Conservation (phyloP, 2,113 vertebrate species). For the Morone saxatilis region DNA sequence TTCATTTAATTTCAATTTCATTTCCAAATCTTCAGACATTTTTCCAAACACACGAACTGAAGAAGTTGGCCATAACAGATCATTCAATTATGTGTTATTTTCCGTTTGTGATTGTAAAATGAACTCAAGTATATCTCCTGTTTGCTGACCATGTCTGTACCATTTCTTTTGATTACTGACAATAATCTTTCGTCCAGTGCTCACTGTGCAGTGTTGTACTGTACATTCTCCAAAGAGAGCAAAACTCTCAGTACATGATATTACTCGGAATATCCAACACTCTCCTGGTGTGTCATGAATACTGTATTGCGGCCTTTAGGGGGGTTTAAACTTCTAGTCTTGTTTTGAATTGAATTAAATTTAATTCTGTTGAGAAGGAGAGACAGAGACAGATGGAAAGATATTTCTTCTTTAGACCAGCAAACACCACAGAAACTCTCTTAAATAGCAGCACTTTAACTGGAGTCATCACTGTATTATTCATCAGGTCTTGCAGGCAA, state of each 20-base stretch:
- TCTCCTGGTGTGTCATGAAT: not conserved
- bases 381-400: constrained; percentile 27
- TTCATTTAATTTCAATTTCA: no score
- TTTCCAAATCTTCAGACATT: no score
- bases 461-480: constrained; percentile 59
- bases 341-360: constrained; percentile 19
- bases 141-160: no score
- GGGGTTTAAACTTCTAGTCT: not conserved
- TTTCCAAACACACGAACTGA: no score
- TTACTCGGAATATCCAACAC: not conserved
- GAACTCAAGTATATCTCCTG: no score
- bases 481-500: constrained; percentile 48
- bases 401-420: constrained; percentile 2
- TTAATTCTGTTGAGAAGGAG: constrained; percentile 7
- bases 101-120: no score
- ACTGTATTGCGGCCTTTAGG: constrained; percentile 4
- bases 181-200: not conserved
- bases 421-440: not conserved
- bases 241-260: not conserved
- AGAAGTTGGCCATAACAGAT: no score
- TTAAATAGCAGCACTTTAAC: constrained; percentile 45
- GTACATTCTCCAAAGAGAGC: not conserved
- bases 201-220: no score
- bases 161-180: no score
- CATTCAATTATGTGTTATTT: no score